Evolutionary conservation across 1,140 invertebrate species (phyloP).

Genomic region (Rhopalosiphum maidis): DNA sequence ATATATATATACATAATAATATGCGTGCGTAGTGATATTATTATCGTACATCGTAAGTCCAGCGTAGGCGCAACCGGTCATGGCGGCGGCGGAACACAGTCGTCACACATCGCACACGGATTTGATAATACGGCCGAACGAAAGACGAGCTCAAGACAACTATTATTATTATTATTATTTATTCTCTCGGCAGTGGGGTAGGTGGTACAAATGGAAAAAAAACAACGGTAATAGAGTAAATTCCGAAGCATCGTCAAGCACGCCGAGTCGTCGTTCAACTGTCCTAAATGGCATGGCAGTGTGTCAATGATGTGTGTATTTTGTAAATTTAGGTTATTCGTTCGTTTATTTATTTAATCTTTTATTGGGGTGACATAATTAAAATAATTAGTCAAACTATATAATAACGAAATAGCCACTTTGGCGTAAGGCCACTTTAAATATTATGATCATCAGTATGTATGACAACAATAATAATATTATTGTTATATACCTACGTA

Average conservation of each 20-base stretch:
- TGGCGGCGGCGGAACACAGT: neutral
- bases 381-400: neutral
- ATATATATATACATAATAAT: neutral
- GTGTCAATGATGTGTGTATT: neutral
- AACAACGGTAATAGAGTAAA: constrained; percentile 8
- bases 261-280: neutral
- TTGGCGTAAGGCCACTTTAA: neutral
- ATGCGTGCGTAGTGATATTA: neutral
- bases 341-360: neutral
- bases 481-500: neutral
- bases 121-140: neutral
- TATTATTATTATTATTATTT: constrained; percentile 23
- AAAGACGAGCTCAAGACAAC: neutral
- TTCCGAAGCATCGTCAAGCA: neutral
- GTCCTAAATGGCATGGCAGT: neutral
- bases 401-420: neutral
- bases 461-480: neutral
- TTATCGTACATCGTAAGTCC: neutral
- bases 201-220: neutral
- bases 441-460: neutral
- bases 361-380: neutral
- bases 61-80: constrained; percentile 18
- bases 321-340: neutral
- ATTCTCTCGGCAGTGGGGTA: neutral
- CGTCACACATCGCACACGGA: neutral